Evolutionary conservation across 1,140 invertebrate genomes (phyloP), one percentile per base, ranked within the genome.

Genomic region (Oreohelix idahoensis): DNA sequence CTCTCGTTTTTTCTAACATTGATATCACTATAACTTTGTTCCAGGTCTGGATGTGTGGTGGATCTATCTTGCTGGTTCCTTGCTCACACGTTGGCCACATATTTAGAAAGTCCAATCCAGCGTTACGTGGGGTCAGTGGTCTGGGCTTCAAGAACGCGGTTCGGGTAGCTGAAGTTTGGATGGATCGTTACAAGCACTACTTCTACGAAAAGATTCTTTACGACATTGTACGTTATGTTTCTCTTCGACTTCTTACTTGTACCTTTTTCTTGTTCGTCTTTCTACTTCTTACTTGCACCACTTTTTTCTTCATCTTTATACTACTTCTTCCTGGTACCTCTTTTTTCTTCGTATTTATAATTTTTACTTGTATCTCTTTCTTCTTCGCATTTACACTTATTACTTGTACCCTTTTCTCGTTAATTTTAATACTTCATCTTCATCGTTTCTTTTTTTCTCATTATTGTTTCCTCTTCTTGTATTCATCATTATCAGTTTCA

Each of bases 71-170:
- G 93, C 99, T 99, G 58, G 95, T 96, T 0, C 97, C 98, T 0
- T 99, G 98, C 91, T 98, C 97, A 10, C 96, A 98, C 90, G 98
- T 99, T 0, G 98, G 97, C 0, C 98, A 99, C 92, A 94, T 99
- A 29, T 99, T 99, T 91, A 94, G 98, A 45, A 36, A 26, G 0
- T 29, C 13, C 0, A 84, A 84, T 26, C 83, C 86, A n/a, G 87
- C 88, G 78, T 45, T 79, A 49, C 36, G 58, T 76, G 15, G 81
- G 73, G 17, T 74, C 66, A 86, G 87, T 58, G 53, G 53, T 10
- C 20, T n/a, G 93, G 84, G 91, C 15, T 70, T 91, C 70, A 90
- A 90, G 79, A 94, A 94, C 88, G 88, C 92, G 8, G 86, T 94
- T 17, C 86, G 94, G 20, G 85, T 94, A 39, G 92, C 90, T 13